Evolutionary conservation across 2,888 invertebrate genomes (phyloP), one percentile per base, ranked within the genome.

Genomic region (Dolomedes plantarius): DNA sequence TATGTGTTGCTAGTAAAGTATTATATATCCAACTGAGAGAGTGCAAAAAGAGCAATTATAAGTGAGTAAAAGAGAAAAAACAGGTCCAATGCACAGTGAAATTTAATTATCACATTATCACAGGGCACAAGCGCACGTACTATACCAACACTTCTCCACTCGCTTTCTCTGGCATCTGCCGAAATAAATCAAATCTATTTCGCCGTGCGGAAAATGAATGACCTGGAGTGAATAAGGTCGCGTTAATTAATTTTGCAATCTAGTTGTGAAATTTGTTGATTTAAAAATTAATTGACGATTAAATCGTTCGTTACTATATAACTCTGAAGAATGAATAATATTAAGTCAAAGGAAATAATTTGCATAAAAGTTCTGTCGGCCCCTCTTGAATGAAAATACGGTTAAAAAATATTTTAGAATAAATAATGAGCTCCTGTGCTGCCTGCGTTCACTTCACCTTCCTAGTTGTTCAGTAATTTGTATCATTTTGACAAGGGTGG

Each of bases 131-230:
- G 46, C 3, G 23, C 23, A 56, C 56, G 46, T 13, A 23, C 19
- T 56, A 1, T 56, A 16, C 3, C 56, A n/a, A n/a, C n/a, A n/a
- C 5, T 56, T 56, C 56, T 56, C 1, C 23, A 56, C 23, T 16
- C 19, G 19, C 5, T 16, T 16, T 46, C 56, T 23, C 23, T 56
- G 56, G 23, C 23, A 23, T 56, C 56, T 56, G 19, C 56, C 56
- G n/a, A 56, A 56, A 56, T 23, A 56, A 56, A 56, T 56, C 56
- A 56, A 56, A 56, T 56, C 23, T 23, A 56, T 56, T 56, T 56
- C 23, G 23, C 23, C 23, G 56, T 23, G 56, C 23, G 19, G 13
- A 2, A 56, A 56, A 56, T 56, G 19, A 56, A 56, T 56, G 56
- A 56, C 56, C 23, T 5, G 5, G 23, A 56, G 56, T 56, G 56